A percentile compares a stretch with the other conserved stretches of the same genome.
These are phyloP conservation scores for Eretmocerus hayati DNA, from an alignment of 2,888 invertebrate genomes.

Conservation along the genomic window DNA sequence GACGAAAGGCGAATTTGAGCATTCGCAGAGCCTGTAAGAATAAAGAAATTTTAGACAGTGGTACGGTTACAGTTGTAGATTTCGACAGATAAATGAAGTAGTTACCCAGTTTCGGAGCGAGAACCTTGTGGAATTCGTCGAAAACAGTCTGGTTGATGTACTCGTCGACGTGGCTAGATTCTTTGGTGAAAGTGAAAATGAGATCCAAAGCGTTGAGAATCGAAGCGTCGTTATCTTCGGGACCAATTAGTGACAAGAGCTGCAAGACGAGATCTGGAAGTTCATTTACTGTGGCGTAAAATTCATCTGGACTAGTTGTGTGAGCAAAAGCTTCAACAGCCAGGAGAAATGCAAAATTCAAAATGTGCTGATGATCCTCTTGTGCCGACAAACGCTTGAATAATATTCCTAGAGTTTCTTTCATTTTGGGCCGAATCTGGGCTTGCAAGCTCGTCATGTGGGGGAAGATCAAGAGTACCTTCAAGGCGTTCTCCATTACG, in stretches of 20 bases:
- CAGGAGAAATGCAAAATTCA: slow-evolving; percentile 49
- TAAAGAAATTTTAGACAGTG: not conserved
- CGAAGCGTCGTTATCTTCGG: slow-evolving; percentile 28
- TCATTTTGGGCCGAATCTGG: slow-evolving; percentile 26
- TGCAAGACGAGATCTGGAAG: slow-evolving; percentile 27
- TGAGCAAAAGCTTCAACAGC: slow-evolving; percentile 58
- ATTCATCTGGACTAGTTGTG: slow-evolving; percentile 46
- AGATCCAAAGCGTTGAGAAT: slow-evolving; percentile 36
- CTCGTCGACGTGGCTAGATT: slow-evolving; percentile 23
- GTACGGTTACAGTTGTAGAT: not conserved
- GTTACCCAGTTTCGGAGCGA: slow-evolving; percentile 28
- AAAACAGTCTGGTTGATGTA: slow-evolving; percentile 33
- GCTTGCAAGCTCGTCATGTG: slow-evolving; percentile 32
- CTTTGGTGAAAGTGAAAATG: slow-evolving; percentile 28
- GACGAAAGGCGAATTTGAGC: slow-evolving; percentile 59
- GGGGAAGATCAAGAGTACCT: slow-evolving; percentile 35
- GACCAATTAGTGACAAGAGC: slow-evolving; percentile 27
- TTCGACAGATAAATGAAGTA: not conserved
- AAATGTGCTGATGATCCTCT: slow-evolving; percentile 18
- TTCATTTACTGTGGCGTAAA: slow-evolving; percentile 6
- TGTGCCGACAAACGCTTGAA: slow-evolving; percentile 26
- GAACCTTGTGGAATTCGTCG: slow-evolving; percentile 27
- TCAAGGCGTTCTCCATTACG: slow-evolving; percentile 30
- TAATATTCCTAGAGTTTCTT: slow-evolving; percentile 24
- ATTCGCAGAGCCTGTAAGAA: slow-evolving; percentile 30